Evolutionary conservation across 2,797 vertebrate genomes (phyloP).

Genomic region (Channallabes apus): DNA sequence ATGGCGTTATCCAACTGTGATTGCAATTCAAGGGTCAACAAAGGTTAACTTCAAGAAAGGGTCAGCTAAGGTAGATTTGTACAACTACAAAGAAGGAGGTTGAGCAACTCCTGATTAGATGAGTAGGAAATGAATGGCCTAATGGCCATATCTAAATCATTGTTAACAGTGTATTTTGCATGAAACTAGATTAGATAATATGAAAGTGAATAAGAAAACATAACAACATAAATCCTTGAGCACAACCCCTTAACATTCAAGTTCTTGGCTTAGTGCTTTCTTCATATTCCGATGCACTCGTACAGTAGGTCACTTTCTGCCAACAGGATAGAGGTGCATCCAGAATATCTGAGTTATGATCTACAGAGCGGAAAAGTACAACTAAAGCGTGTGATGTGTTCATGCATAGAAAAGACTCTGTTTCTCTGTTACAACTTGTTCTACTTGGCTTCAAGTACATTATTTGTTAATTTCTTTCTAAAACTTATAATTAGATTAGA

Average conservation of each 20-base stretch:
- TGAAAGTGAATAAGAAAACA: constrained; percentile 3
- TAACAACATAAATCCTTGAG: background rate
- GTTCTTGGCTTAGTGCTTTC: background rate
- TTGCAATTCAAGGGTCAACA: constrained; percentile 4
- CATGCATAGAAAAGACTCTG: background rate
- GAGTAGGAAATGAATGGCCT: background rate
- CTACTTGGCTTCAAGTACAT: background rate
- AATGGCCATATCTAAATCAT: background rate
- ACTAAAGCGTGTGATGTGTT: background rate
- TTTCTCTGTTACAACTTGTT: background rate
- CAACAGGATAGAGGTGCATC: background rate
- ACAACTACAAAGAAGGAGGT: background rate
- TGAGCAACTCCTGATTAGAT: background rate
- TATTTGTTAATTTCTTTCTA: background rate
- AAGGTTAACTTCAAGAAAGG: background rate
- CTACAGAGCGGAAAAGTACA: background rate
- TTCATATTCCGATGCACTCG: background rate
- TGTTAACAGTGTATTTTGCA: background rate
- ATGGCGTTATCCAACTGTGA: background rate
- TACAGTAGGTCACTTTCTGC: background rate
- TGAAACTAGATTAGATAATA: background rate
- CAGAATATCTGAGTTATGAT: background rate
- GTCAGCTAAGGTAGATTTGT: background rate
- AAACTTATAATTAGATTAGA: background rate
- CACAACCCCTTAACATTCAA: background rate